Evolutionary conservation across 2,797 vertebrate species (phyloP).

Genomic region (Fundulus diaphanus): DNA sequence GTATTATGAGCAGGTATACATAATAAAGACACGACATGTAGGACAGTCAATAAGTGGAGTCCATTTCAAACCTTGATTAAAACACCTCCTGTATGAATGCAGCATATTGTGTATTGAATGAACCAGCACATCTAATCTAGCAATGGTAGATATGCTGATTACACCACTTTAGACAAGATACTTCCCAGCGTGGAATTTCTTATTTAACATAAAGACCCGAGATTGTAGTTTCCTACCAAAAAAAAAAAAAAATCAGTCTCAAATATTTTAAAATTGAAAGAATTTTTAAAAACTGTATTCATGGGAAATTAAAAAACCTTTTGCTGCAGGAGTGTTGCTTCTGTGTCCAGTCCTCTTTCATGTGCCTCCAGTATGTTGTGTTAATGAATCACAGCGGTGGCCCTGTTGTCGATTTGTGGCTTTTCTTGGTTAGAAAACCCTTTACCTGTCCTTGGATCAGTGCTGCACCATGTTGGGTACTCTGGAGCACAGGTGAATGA

Average conservation of each 20-base stretch:
- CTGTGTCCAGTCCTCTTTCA: constrained; percentile 36
- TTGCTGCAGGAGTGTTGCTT: constrained; percentile 27
- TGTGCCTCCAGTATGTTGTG: constrained; percentile 47
- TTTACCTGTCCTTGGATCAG: constrained; percentile 43
- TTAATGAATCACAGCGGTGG: constrained; percentile 44
- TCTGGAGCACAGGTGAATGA: constrained; percentile 29
- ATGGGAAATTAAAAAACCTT: constrained; percentile 11
- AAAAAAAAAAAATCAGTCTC: not conserved
- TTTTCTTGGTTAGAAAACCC: constrained; percentile 32
- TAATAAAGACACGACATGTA: not conserved
- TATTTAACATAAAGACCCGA: not conserved
- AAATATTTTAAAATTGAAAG: constrained; percentile 1
- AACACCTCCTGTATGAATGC: not conserved
- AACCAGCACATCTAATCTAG: not conserved
- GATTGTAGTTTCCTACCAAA: not conserved
- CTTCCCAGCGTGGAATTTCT: not conserved
- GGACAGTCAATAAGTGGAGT: not conserved
- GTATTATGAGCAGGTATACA: not conserved
- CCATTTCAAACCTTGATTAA: not conserved
- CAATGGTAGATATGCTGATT: not conserved
- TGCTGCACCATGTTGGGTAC: constrained; percentile 13
- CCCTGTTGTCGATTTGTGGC: constrained; percentile 30
- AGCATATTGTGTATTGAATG: not conserved
- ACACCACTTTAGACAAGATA: too few relatives aligned
- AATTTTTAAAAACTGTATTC: not conserved